Base-by-base conservation (phyloP, 2,888 invertebrate genomes). In the Elmis aenea region DNA sequence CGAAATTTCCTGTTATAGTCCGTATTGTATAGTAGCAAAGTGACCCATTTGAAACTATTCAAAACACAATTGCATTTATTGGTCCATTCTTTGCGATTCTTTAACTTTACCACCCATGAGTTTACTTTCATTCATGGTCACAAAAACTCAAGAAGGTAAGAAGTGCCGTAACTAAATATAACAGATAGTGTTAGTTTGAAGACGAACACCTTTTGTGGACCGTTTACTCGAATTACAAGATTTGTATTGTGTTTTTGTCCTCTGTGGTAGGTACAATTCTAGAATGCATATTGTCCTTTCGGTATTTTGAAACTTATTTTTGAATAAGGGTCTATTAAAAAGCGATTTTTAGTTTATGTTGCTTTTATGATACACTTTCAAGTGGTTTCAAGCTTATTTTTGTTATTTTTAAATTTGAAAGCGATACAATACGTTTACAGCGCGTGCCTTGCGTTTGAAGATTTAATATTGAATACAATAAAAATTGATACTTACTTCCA, bases 241-340 rank as follows among this genome's bases (percentile, higher is more conserved):
- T 38, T 37, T 38, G 45, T 38, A 45, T 40, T 55, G 54, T 54
- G 30, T 44, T 48, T 49, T 48, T 32, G 46, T 50, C 46, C 39
- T 39, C 55, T 59, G 59, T 57, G 61, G 59, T 61, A 60, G 58
- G 59, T 59, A 56, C 48, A 50, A 50, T 50, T 52, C 46, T 36
- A 48, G 48, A 51, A 51, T 51, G n/a, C n/a, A n/a, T n/a, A n/a
- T n/a, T n/a, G n/a, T n/a, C n/a, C n/a, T n/a, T n/a, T n/a, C n/a
- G n/a, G n/a, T n/a, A n/a, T n/a, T n/a, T n/a, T n/a, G n/a, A n/a
- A n/a, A n/a, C n/a, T n/a, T n/a, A n/a, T n/a, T n/a, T n/a, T n/a
- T n/a, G n/a, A n/a, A n/a, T n/a, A n/a, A n/a, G n/a, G n/a, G n/a
- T n/a, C n/a, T n/a, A n/a, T n/a, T n/a, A n/a, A n/a, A n/a, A n/a